Conservation (phyloP, 2,113 vertebrate genomes). For the Erythrocercus mccallii region DNA sequence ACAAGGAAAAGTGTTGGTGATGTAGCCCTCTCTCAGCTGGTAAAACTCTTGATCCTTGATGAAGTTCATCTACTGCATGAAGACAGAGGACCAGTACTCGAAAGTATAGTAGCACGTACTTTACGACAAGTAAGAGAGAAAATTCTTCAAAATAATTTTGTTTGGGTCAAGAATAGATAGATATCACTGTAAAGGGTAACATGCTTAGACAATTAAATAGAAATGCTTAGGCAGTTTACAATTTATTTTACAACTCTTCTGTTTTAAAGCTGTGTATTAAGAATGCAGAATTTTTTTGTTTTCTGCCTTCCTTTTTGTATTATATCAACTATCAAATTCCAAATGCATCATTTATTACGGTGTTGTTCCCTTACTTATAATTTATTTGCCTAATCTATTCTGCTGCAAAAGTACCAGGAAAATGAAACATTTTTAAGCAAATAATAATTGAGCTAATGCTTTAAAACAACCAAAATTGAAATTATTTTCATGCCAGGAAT, state of each 20-base stretch:
- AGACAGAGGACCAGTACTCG: conserved; percentile 95
- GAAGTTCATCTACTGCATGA: conserved; percentile 97
- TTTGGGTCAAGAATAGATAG: not conserved
- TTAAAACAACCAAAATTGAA: not conserved
- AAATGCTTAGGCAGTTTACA: not conserved
- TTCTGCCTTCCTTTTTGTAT: not conserved
- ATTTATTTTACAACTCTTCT: not conserved
- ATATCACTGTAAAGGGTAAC: not conserved
- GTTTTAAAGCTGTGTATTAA: not conserved
- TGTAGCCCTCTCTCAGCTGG: conserved; percentile 92
- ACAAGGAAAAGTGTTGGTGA: conserved; percentile 98
- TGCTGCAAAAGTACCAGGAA: not conserved
- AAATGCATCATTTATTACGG: not conserved
- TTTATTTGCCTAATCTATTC: not conserved
- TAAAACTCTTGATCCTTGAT: conserved; percentile 93
- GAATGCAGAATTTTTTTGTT: not conserved
- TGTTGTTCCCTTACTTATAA: not conserved
- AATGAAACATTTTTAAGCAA: not conserved
- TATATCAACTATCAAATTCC: not conserved
- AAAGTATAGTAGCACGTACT: conserved; percentile 95
- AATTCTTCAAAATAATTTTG: not conserved
- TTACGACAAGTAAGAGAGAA: conserved; percentile 86
- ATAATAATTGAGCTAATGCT: not conserved
- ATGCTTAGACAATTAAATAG: not conserved
- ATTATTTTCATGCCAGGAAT: not conserved